These are phyloP conservation scores for Adelphocoris suturalis DNA, from an alignment of 2,888 invertebrate genomes.

Conservation along the genomic window DNA sequence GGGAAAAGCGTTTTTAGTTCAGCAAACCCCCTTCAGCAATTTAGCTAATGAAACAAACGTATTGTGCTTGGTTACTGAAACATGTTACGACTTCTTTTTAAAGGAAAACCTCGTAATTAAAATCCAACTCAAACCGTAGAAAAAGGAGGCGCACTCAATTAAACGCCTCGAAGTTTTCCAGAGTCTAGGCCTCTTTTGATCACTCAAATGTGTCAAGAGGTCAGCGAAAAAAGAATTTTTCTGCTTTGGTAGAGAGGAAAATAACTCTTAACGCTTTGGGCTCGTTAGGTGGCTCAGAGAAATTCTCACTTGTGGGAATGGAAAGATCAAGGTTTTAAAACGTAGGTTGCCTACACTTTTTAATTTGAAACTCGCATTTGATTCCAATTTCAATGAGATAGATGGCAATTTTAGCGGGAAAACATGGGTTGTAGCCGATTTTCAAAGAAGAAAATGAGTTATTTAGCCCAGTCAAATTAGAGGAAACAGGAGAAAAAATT, in stretches of 20 bases:
- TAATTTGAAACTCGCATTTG: too few species aligned
- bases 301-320: too few species aligned
- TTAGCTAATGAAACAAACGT: background rate
- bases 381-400: too few species aligned
- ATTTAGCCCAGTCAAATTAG: too few species aligned
- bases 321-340: too few species aligned
- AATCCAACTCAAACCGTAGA: background rate
- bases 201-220: background rate
- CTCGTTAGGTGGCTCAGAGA: background rate
- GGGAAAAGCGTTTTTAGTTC: too few species aligned
- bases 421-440: too few species aligned
- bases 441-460: too few species aligned
- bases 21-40: background rate
- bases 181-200: background rate
- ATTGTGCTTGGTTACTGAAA: background rate
- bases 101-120: background rate
- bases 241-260: background rate
- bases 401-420: too few species aligned
- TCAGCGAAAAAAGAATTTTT: background rate
- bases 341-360: too few species aligned
- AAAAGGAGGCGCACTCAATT: background rate
- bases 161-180: background rate
- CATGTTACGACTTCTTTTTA: background rate
- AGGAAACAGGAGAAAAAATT: too few species aligned
- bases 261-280: background rate